Evolutionary conservation across 2,113 vertebrate genomes (phyloP), one percentile per base, ranked within the genome.

Genomic region (Trematocara variabile): DNA sequence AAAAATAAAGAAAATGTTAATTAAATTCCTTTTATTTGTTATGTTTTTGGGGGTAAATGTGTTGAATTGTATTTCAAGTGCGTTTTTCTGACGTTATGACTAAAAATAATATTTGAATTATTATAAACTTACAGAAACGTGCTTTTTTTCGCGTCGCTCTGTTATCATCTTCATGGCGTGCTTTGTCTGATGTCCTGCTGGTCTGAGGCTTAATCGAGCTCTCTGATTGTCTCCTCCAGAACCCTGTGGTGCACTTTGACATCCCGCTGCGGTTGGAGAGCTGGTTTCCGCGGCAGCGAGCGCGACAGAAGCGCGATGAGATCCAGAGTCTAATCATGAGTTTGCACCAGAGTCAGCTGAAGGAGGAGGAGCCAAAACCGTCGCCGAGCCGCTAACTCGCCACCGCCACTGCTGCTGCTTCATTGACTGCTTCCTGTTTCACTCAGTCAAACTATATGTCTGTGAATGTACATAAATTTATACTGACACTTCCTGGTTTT

Each of bases 171-270:
- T 68, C 34, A 12, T 7, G 60, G 60, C 20, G 60, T 6, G 1
- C 34, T 41, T 39, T 41, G 7, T 68, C 55, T 68, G 37, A 44
- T 41, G 11, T 39, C 5, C 39, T 70, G 65, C 16, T 44, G 20
- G 7, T 16, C 39, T 46, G 22, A 11, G 11, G 6, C 60, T 85
- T 14, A 85, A 39, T 20, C 1, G 2, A 53, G 55, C 65, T 46
- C 2, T 92, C 82, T 88, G 86, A 89, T 94, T 90, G 87, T 77
- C 68, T 92, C 87, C 68, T 12, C 8, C 96, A 99, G 98, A 97
- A 98, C 93, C 98, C 98, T 1, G 96, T 99, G 79, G 96, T 98
- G 93, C 96, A 98, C 94, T 98, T 99, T 88, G 97, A 98, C 48
- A 93, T 96, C 37, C 97, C 98, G 0, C 60, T 98, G 46, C 92